phyloP scores from a whole-genome alignment of 2,888 invertebrate genomes.

The Pammene aurita region DNA sequence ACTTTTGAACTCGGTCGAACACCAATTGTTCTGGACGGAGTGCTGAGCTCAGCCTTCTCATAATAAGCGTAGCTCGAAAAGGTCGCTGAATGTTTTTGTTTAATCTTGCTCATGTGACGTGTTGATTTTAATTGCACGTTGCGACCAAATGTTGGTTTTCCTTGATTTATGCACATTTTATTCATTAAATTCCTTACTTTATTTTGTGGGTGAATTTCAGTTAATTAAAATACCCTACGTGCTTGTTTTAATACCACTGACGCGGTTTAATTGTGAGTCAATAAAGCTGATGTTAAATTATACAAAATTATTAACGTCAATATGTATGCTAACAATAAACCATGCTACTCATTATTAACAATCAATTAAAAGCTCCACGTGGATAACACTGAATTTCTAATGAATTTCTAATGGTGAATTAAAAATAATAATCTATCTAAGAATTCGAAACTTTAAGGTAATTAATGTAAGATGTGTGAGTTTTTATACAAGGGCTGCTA shows the following conservation, averaged over 20 bases:
- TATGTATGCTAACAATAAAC: neutral
- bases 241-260: slow-evolving; percentile 10
- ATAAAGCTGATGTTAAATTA: neutral
- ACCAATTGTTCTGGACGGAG: slow-evolving; percentile 2
- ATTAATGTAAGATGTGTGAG: no score
- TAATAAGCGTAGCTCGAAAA: neutral
- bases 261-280: neutral
- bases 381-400: no score
- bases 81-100: slow-evolving; percentile 1
- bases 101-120: slow-evolving; percentile 10
- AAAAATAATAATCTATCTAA: no score
- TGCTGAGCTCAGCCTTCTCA: neutral
- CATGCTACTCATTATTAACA: neutral
- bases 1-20: slow-evolving; percentile 18
- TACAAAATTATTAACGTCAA: neutral
- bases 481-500: no score
- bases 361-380: no score
- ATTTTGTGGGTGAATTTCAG: slow-evolving; percentile 27
- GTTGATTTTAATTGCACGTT: slow-evolving; percentile 24
- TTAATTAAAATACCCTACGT: slow-evolving; percentile 21
- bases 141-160: slow-evolving; percentile 26
- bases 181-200: slow-evolving; percentile 16
- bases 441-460: no score
- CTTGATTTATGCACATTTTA: slow-evolving; percentile 21
- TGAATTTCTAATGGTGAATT: no score